These are phyloP conservation scores for Eira barbara DNA, from an alignment of 2,113 vertebrate species.

Conservation along the genomic window DNA sequence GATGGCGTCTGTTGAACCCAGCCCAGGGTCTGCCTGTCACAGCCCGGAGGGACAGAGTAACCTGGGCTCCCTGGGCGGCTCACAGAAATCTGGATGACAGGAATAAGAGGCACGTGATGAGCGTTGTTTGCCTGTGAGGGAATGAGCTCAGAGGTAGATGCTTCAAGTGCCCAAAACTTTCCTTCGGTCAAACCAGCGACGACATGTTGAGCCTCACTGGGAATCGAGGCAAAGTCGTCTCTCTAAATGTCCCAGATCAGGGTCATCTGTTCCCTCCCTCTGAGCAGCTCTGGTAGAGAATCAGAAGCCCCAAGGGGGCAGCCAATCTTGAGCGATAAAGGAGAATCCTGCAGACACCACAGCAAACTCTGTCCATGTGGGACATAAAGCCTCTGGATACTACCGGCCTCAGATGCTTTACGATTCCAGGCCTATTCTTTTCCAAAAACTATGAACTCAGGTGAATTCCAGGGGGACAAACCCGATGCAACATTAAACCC, in stretches of 20 bases:
- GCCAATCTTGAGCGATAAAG: not conserved
- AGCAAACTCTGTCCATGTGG: not conserved
- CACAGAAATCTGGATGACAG: not conserved
- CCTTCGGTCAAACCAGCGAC: not conserved
- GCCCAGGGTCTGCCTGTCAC: too few species aligned
- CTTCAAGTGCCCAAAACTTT: not conserved
- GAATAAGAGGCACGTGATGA: not conserved
- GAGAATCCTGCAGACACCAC: not conserved
- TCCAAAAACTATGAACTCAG: not conserved
- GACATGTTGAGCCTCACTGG: not conserved
- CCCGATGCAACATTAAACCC: not conserved
- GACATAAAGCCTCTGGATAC: not conserved
- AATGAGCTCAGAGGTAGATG: not conserved
- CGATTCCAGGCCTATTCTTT: not conserved
- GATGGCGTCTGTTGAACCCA: not conserved
- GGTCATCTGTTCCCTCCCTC: not conserved
- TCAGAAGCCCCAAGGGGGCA: not conserved
- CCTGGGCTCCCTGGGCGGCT: not conserved
- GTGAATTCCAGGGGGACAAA: not conserved
- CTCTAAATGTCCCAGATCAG: not conserved
- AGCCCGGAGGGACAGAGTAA: too few species aligned
- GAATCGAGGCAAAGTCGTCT: not conserved
- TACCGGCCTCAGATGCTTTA: not conserved
- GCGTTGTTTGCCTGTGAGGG: accelerated
- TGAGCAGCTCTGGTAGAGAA: not conserved